These are phyloP conservation scores for Ciona savignyi DNA, from an alignment of 23 tunicate genomes.

Conservation along the genomic window DNA sequence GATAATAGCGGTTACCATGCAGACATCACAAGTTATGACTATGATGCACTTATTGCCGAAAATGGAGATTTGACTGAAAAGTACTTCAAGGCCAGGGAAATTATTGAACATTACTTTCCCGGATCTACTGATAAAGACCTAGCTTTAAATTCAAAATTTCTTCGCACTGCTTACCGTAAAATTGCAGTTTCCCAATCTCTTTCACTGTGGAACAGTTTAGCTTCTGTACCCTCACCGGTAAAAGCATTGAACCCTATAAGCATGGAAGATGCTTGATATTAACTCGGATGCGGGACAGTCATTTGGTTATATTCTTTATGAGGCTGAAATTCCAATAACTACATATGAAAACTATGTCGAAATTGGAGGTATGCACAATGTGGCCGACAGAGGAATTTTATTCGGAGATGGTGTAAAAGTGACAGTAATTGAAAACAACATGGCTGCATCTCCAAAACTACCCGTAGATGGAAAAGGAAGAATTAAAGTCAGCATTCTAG, in stretches of 20 bases:
- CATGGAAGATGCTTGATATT: conserved; percentile 52
- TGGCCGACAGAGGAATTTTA: conserved; percentile 36
- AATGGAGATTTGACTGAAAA: conserved; percentile 78
- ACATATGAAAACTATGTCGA: background rate
- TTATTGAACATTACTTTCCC: conserved; percentile 58
- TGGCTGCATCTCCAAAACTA: background rate
- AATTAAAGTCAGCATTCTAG: conserved; percentile 49
- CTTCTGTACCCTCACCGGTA: conserved; percentile 1
- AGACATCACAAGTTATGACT: conserved; percentile 92
- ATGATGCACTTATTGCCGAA: conserved; percentile 92
- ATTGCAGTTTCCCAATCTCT: conserved; percentile 7
- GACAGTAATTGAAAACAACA: background rate
- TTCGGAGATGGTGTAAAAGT: conserved; percentile 16
- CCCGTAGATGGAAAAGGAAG: background rate
- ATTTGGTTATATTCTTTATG: conserved; percentile 75
- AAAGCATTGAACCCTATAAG: conserved; percentile 15
- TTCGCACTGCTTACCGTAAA: conserved; percentile 13
- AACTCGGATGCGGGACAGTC: conserved; percentile 51
- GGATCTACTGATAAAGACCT: conserved; percentile 1
- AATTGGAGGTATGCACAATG: conserved; percentile 18
- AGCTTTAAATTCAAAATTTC: conserved; percentile 1
- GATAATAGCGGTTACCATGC: conserved; percentile 18
- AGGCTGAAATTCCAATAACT: conserved; percentile 4
- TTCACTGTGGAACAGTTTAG: conserved; percentile 46
- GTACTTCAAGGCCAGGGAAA: conserved; percentile 42